Conservation (phyloP, 2,888 invertebrate species). For the Platypus cylindrus region DNA sequence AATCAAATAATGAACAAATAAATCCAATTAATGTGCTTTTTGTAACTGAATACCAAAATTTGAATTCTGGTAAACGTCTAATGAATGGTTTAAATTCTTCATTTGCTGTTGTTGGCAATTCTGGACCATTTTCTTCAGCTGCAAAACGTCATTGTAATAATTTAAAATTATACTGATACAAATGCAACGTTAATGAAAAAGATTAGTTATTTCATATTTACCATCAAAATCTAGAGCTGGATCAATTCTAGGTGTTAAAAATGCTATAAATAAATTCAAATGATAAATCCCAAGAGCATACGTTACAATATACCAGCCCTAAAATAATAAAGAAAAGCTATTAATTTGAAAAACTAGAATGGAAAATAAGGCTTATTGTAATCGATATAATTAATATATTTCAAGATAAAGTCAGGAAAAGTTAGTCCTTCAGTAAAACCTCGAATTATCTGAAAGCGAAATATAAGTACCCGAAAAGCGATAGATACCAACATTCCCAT, state of each 20-base stretch:
- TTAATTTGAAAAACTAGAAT: slow-evolving; percentile 5
- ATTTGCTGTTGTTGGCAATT: slow-evolving; percentile 84
- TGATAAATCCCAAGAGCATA: slow-evolving; percentile 99
- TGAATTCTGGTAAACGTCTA: slow-evolving; percentile 92
- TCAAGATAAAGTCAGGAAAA: too few species aligned
- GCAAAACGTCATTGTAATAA: slow-evolving; percentile 13
- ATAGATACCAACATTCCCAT: too few species aligned
- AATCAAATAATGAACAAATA: slow-evolving; percentile 91
- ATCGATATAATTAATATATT: too few species aligned
- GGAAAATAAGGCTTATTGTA: too few species aligned
- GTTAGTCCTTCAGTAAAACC: background rate
- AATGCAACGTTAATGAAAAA: background rate
- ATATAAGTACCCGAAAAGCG: too few species aligned
- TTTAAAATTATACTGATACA: background rate
- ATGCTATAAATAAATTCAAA: slow-evolving; percentile 98
- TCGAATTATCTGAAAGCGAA: too few species aligned
- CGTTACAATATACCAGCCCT: slow-evolving; percentile 99
- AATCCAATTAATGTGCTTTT: slow-evolving; percentile 86
- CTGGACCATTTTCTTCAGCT: slow-evolving; percentile 77
- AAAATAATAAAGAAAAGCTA: too few species aligned
- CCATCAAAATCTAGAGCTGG: slow-evolving; percentile 91
- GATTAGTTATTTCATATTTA: slow-evolving; percentile 32
- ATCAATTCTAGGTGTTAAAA: slow-evolving; percentile 98
- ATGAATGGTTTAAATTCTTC: slow-evolving; percentile 99
- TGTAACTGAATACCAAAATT: slow-evolving; percentile 96